Conservation (phyloP, 2,888 invertebrate genomes). For the Cylindroiulus punctatus region DNA sequence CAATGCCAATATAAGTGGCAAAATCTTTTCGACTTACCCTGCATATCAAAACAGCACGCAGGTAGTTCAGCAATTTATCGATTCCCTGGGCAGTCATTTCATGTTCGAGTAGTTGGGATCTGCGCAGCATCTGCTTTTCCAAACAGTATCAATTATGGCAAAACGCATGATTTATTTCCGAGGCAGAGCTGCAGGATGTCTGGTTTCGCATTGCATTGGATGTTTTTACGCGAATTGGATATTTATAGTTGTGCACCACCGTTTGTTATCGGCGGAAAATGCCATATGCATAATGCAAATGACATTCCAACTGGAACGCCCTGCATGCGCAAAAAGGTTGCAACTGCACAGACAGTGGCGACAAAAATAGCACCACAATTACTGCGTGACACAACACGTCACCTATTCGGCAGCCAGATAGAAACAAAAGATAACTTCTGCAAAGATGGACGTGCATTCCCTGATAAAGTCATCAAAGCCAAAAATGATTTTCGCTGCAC, state of each 20-base stretch:
- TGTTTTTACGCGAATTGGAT: background rate
- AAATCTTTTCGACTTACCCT: no score
- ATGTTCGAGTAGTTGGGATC: background rate
- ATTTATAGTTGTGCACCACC: background rate
- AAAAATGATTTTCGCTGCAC: background rate
- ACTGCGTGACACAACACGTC: no score
- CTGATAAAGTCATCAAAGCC: background rate
- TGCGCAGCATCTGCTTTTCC: background rate
- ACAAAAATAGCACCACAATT: background rate
- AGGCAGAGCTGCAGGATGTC: background rate
- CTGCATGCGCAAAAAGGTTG: background rate
- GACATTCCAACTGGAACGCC: slow-evolving; percentile 4
- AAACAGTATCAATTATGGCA: background rate
- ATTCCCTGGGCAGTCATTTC: background rate
- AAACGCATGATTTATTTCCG: slow-evolving; percentile 4
- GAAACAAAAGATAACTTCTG: background rate
- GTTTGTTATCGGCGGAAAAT: background rate
- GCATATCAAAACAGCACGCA: background rate
- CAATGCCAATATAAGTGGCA: no score
- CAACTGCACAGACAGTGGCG: background rate
- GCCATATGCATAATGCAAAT: slow-evolving; percentile 1
- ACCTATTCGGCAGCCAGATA: background rate
- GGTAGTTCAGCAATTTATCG: background rate
- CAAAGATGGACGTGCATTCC: background rate
- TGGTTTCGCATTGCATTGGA: background rate